Evolutionary conservation across 2,888 invertebrate species (phyloP), one percentile per base, ranked within the genome.

Genomic region (Allophyes oxyacanthae): DNA sequence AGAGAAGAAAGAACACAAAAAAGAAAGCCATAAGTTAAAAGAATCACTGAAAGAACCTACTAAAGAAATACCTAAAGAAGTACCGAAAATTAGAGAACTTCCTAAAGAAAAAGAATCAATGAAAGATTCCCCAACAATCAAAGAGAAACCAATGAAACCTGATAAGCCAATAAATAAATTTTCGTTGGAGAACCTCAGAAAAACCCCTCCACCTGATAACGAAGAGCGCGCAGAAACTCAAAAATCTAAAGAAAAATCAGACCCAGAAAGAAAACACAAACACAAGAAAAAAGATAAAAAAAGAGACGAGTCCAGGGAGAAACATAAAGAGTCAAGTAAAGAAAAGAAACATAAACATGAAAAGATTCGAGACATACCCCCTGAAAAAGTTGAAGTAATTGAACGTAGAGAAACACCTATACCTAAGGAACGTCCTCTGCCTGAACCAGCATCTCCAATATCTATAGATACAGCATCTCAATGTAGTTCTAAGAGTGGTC

Each of bases 231-330:
- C 78, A 51, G 90, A 90, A 65, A 85, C 72, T 67, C 88, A 88
- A 40, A 94, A 94, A 77, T 80, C 89, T 50, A 94, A 92, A 82
- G 95, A 95, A 14, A 95, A 95, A 75, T 89, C 91, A 52, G 92
- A 94, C 55, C 84, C 88, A 42, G 95, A 95, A 78, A 91, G 94
- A 64, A 94, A 94, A 73, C 95, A 95, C 68, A 95, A 95, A 79
- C 95, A 95, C 69, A 95, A 95, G 87, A 95, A 95, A 82, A 95
- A 95, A 82, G 95, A 95, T 67, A 96, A 96, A 77, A 96, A 95
- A 78, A 94, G 94, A 51, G 94, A 95, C 79, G 96, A 96, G 69
- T 91, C 92, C 13, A 95, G 95, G 74, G 95, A 96, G 42, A 95
- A 95, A 76, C 95, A 96, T 42, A 95, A 95, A 72, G 96, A 95